Conservation (phyloP, 2,888 invertebrate species). For the Synergus japonicus region DNA sequence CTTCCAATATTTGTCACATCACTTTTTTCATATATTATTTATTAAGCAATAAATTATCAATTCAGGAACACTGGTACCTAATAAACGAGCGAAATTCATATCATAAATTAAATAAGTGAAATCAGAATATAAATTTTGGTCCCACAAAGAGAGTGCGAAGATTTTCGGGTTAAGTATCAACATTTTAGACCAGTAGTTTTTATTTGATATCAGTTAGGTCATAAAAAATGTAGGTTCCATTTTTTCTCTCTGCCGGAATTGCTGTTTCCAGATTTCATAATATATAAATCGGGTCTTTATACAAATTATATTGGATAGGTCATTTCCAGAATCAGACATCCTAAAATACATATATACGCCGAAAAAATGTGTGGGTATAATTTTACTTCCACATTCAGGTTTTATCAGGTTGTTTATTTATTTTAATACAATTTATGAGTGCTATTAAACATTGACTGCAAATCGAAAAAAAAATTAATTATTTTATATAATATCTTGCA, state of each 20-base stretch:
- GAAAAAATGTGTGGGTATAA: neutral
- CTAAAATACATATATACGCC: no score
- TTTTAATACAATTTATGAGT: no score
- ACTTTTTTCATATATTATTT: neutral
- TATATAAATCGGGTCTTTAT: neutral
- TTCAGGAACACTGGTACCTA: neutral
- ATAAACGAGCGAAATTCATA: conserved; percentile 23
- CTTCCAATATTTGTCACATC: neutral
- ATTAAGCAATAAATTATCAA: neutral
- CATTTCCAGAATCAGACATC: neutral
- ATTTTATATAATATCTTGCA: neutral
- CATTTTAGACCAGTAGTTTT: neutral
- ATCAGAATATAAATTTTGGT: conserved; percentile 20
- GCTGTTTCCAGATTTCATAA: neutral
- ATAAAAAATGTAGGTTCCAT: neutral
- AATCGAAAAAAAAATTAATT: neutral
- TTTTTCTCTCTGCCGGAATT: neutral
- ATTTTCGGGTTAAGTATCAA: conserved; percentile 5
- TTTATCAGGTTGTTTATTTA: no score
- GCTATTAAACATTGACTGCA: no score
- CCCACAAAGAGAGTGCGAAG: neutral
- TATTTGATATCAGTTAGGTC: neutral
- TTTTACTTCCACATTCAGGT: no score
- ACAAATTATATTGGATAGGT: neutral
- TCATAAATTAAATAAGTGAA: conserved; percentile 19